A percentile compares a stretch with the other conserved stretches of the same genome.
Evolutionary conservation across 2,888 invertebrate species (phyloP).

Genomic region (Heliconius cydno): DNA sequence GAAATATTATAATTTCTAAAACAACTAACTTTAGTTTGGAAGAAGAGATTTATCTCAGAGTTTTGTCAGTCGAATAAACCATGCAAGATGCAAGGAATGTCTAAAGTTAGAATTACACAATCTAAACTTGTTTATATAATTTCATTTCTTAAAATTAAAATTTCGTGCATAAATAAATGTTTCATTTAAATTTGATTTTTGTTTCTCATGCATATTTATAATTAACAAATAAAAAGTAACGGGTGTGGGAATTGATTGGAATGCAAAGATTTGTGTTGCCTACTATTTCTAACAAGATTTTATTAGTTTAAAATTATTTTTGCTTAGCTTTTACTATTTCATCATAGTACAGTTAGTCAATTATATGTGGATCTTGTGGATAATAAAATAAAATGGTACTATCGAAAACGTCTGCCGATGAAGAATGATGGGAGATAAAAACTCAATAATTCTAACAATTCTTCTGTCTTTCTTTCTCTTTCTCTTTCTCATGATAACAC

Average conservation of each 20-base stretch:
- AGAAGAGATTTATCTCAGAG: conserved; percentile 14
- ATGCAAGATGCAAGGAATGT: conserved; percentile 8
- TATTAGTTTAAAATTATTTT: background rate
- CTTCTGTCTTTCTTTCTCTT: background rate
- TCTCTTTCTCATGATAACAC: background rate
- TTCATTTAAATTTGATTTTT: background rate
- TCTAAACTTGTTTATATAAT: conserved; percentile 32
- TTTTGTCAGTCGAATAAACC: conserved; percentile 21
- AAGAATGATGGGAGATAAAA: too few relatives aligned
- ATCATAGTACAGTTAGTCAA: background rate
- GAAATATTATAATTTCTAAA: background rate
- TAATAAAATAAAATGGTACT: too few relatives aligned
- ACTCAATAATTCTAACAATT: too few relatives aligned
- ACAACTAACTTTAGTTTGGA: background rate
- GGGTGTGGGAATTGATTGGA: conserved; percentile 5
- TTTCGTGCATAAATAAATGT: background rate
- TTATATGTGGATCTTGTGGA: too few relatives aligned
- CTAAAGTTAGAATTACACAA: background rate
- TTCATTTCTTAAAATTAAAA: conserved; percentile 32
- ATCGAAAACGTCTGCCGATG: too few relatives aligned
- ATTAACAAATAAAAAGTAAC: conserved; percentile 2
- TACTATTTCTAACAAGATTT: conserved; percentile 2
- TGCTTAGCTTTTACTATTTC: background rate
- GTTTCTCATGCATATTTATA: conserved; percentile 23
- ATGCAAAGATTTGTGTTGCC: background rate